Evolutionary conservation across 2,797 vertebrate genomes (phyloP).

Genomic region (Fringilla coelebs): DNA sequence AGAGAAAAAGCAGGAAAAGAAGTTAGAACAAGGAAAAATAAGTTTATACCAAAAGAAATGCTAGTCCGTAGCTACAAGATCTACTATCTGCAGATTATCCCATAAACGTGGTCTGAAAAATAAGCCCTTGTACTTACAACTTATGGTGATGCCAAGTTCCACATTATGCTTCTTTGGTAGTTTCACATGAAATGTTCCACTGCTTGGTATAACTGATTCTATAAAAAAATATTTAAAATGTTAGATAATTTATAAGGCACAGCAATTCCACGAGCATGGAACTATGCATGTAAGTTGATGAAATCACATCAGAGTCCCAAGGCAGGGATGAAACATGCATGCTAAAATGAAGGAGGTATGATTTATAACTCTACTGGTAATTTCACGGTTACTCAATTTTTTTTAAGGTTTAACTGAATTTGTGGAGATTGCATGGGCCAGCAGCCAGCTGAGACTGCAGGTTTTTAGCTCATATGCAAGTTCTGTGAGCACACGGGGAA

Average conservation of each 20-base stretch:
- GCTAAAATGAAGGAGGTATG: neutral
- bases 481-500: neutral
- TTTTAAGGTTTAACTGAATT: slow-evolving; percentile 31
- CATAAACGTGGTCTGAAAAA: neutral
- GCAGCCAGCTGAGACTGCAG: slow-evolving; percentile 16
- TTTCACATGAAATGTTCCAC: slow-evolving; percentile 98
- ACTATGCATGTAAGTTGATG: neutral
- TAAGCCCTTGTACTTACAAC: slow-evolving; percentile 84
- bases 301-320: neutral
- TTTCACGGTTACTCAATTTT: neutral
- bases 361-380: slow-evolving; percentile 1
- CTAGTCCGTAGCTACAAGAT: neutral
- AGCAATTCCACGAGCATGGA: neutral
- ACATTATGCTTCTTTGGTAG: slow-evolving; percentile 96
- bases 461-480: neutral
- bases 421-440: neutral
- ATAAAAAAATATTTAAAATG: slow-evolving; percentile 16
- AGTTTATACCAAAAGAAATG: neutral
- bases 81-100: neutral
- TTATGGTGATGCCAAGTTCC: slow-evolving; percentile 98
- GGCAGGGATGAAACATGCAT: neutral
- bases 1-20: neutral
- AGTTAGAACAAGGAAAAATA: neutral
- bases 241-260: neutral
- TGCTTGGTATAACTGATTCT: slow-evolving; percentile 98